Conservation (phyloP, 2,113 vertebrate genomes). For the Ictidomys tridecemlineatus region DNA sequence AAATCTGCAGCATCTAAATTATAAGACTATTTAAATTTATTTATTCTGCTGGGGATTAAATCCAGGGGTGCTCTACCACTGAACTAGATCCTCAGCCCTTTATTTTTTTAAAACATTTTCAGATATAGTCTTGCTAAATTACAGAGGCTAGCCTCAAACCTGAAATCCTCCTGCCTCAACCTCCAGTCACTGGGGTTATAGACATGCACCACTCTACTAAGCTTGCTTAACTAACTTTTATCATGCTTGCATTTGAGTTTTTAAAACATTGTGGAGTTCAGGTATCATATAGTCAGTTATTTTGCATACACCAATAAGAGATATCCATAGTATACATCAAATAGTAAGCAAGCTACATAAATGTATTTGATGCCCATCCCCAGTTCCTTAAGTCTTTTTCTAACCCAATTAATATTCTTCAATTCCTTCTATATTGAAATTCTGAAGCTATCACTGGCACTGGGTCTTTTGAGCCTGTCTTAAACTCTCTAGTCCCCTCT, state of each 20-base stretch:
- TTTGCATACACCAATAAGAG: not conserved
- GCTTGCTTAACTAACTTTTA: not conserved
- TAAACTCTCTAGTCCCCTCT: not conserved
- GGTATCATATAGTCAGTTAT: not conserved
- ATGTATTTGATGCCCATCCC: not conserved
- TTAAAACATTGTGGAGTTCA: slow-evolving; percentile 26
- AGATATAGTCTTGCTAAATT: too few relatives aligned
- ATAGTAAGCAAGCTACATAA: not conserved
- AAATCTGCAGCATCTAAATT: not conserved
- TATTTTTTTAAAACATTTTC: too few relatives aligned
- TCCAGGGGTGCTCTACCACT: too few relatives aligned
- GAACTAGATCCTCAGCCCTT: too few relatives aligned
- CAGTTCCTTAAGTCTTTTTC: not conserved
- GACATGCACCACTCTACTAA: too few relatives aligned
- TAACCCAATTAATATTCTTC: not conserved
- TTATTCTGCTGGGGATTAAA: too few relatives aligned
- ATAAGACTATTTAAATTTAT: not conserved
- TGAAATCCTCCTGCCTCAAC: too few relatives aligned
- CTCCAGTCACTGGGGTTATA: too few relatives aligned
- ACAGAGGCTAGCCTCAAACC: too few relatives aligned
- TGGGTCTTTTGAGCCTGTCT: not conserved
- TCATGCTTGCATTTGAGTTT: not conserved
- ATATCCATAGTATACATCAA: not conserved
- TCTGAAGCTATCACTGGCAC: not conserved
- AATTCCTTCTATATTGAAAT: not conserved